Percentiles rank a stretch among this genome's conserved stretches.
Evolutionary conservation across 2,888 invertebrate species (phyloP).

Genomic region (Clepsis dumicolana): DNA sequence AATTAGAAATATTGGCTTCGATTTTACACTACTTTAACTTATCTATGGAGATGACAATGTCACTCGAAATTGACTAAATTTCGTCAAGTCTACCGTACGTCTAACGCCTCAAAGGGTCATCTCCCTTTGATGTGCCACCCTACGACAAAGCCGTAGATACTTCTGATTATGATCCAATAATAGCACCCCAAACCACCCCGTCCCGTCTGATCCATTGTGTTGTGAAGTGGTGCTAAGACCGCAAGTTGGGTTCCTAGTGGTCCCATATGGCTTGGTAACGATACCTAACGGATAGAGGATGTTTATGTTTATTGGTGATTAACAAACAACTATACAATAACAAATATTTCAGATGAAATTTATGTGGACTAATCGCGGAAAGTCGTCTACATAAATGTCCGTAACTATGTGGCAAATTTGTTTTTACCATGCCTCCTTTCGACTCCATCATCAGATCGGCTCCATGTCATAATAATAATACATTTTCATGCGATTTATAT

Average conservation of each 20-base stretch:
- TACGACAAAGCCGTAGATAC: neutral
- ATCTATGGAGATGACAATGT: neutral
- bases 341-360: neutral
- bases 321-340: neutral
- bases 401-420: too few relatives aligned
- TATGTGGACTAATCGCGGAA: neutral
- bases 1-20: too few relatives aligned
- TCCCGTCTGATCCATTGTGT: neutral
- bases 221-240: constrained; percentile 5
- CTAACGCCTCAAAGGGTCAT: neutral
- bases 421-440: too few relatives aligned
- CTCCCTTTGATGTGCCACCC: constrained; percentile 21
- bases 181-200: constrained; percentile 6
- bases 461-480: too few relatives aligned
- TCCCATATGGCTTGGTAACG: constrained; percentile 6
- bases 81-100: neutral
- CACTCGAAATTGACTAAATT: neutral
- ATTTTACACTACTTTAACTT: too few relatives aligned
- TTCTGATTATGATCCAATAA: constrained; percentile 9
- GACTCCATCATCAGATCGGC: too few relatives aligned
- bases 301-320: neutral
- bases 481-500: too few relatives aligned
- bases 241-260: constrained; percentile 11
- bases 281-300: neutral
- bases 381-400: constrained; percentile 6